Evolutionary conservation across 2,113 vertebrate genomes (phyloP), one percentile per base, ranked within the genome.

Genomic region (Anarhynchus alexandrinus): DNA sequence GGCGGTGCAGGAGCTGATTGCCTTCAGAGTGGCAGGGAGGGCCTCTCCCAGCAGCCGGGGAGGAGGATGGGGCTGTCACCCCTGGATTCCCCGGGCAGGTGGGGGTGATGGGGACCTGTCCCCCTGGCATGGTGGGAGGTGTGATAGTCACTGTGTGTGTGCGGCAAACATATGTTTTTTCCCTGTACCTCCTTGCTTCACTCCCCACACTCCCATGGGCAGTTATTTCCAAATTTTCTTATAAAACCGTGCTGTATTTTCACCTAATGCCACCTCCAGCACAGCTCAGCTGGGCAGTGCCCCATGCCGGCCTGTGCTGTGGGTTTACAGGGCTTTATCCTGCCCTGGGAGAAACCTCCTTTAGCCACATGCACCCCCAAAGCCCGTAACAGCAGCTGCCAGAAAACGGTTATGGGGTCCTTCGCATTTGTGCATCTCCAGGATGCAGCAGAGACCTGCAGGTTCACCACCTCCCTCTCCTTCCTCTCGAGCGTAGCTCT

Each of bases 161-260:
- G 57, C 6, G 3, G 13, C 2, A 1, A 10, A 21, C 3, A 1
- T 8, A 0, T 0, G 34, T 20, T 6, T 87, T 87, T 42, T 45
- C 61, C 65, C 8, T 1, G 27, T 5, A 3, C 1, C 40, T 61
- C 66, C 38, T 34, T 17, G 10, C 54, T 61, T 42, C 12, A 0
- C 54, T 72, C 61, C 52, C 54, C 1, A 0, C 3, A 0, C 4
- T 61, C 79, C 23, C 51, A 10, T 3, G 3, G 12, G 8, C 9
- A 16, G 1, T 45, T 43, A 40, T 71, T 73, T 55, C 81, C n/a
- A 32, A 9, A 17, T 79, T 70, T 91, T 67, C 12, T 0, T 4
- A 6, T 27, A 26, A 83, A 86, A 23, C 13, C 23, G 3, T 2
- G 5, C 4, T 40, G 27, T 13, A 5, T 27, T 62, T 71, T 47